phyloP scores from a whole-genome alignment of 2,888 invertebrate genomes.

The Ormyrus rosae region DNA sequence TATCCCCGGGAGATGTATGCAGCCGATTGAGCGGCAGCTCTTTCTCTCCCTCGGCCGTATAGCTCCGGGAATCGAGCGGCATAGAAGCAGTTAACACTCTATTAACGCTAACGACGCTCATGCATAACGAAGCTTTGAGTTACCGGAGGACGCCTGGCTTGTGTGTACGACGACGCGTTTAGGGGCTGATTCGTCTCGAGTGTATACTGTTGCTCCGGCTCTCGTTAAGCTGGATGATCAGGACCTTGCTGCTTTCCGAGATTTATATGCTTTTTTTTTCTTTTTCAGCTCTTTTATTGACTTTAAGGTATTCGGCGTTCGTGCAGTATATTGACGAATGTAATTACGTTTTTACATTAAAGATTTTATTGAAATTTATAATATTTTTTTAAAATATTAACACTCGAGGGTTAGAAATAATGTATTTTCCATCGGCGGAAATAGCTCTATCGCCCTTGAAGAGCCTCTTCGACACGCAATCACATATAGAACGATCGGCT shows the following conservation, averaged over 20 bases:
- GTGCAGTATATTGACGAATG: too few species aligned
- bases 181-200: slow-evolving; percentile 8
- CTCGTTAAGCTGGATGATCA: too few species aligned
- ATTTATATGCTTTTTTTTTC: too few species aligned
- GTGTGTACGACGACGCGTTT: not conserved
- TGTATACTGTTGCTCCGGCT: not conserved
- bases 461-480: slow-evolving; percentile 37
- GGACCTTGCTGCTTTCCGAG: too few species aligned
- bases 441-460: slow-evolving; percentile 19
- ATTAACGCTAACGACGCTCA: slow-evolving; percentile 75
- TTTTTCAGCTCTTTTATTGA: too few species aligned
- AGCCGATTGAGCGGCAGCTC: not conserved
- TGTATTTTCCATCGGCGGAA: not conserved
- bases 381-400: too few species aligned
- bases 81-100: slow-evolving; percentile 75
- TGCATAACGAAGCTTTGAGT: slow-evolving; percentile 69
- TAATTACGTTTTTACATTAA: too few species aligned
- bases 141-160: not conserved
- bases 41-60: not conserved
- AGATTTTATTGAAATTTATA: too few species aligned
- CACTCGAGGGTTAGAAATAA: too few species aligned
- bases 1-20: not conserved
- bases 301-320: too few species aligned
- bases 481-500: slow-evolving; percentile 9
- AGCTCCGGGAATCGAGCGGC: slow-evolving; percentile 64